Evolutionary conservation across 2,797 vertebrate species (phyloP).

Genomic region (Xenentodon cancila): DNA sequence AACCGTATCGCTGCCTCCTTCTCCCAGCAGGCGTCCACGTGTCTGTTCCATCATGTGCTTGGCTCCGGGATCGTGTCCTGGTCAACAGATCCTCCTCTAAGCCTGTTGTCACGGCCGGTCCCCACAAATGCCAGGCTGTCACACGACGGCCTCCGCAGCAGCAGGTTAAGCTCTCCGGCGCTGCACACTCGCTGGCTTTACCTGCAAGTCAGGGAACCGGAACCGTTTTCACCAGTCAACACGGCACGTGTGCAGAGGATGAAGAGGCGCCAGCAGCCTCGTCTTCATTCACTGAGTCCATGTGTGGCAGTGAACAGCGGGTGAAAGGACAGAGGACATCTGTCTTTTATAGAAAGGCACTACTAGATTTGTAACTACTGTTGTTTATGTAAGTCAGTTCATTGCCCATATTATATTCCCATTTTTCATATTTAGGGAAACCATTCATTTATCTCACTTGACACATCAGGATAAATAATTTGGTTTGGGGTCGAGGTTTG

Average conservation of each 20-base stretch:
- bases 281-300: background rate
- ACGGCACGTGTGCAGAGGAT: background rate
- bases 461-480: too few species aligned
- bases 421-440: background rate
- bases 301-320: too few species aligned
- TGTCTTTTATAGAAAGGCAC: too few species aligned
- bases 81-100: slow-evolving; percentile 65
- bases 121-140: slow-evolving; percentile 15
- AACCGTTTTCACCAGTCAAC: background rate
- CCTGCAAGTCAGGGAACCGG: background rate
- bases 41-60: slow-evolving; percentile 68
- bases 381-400: too few species aligned
- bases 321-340: too few species aligned
- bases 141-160: background rate
- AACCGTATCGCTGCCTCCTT: slow-evolving; percentile 44
- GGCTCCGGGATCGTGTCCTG: slow-evolving; percentile 50
- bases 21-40: slow-evolving; percentile 51
- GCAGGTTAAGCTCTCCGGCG: slow-evolving; percentile 3
- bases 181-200: background rate
- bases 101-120: slow-evolving; percentile 40
- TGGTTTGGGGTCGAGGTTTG: too few species aligned
- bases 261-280: background rate
- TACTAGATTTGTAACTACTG: too few species aligned
- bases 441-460: too few species aligned
- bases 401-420: too few species aligned